These are phyloP conservation scores for Manduca sexta DNA, from an alignment of 1,140 invertebrate species.

Conservation along the genomic window DNA sequence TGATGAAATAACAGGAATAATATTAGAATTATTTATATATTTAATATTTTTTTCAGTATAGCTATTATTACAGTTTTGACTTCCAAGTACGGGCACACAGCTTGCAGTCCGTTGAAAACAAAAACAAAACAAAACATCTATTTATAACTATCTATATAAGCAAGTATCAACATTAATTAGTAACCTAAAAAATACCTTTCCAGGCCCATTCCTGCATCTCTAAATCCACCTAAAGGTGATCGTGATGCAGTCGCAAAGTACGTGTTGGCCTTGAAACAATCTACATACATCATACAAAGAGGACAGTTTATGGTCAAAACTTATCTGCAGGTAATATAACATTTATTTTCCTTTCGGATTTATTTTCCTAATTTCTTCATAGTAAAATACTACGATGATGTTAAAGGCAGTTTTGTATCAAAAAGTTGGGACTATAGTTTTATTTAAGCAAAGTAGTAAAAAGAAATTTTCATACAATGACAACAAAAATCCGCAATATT, in stretches of 20 bases:
- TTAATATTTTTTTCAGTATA: conserved; percentile 24
- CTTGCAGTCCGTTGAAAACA: conserved; percentile 16
- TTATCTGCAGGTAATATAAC: too few relatives aligned
- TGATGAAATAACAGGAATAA: too few relatives aligned
- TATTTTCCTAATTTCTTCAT: too few relatives aligned
- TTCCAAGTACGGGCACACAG: conserved; percentile 30
- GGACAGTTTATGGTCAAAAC: too few relatives aligned
- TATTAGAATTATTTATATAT: too few relatives aligned
- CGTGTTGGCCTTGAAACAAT: conserved; percentile 80
- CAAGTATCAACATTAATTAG: background rate
- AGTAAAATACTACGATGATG: too few relatives aligned
- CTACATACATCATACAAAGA: background rate
- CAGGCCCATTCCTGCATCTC: conserved; percentile 82
- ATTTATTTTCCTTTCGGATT: too few relatives aligned
- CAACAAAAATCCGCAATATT: too few relatives aligned
- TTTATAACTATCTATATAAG: background rate
- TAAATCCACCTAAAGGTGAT: conserved; percentile 85
- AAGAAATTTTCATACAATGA: too few relatives aligned
- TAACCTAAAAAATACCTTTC: conserved; percentile 61
- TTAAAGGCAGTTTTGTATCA: too few relatives aligned
- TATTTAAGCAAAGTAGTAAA: too few relatives aligned
- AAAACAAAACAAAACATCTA: conserved; percentile 6
- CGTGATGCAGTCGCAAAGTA: conserved; percentile 75
- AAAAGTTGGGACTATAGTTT: too few relatives aligned
- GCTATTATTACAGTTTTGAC: conserved; percentile 29